phyloP scores from a whole-genome alignment of 2,113 vertebrate species.

The Neotoma lepida region DNA sequence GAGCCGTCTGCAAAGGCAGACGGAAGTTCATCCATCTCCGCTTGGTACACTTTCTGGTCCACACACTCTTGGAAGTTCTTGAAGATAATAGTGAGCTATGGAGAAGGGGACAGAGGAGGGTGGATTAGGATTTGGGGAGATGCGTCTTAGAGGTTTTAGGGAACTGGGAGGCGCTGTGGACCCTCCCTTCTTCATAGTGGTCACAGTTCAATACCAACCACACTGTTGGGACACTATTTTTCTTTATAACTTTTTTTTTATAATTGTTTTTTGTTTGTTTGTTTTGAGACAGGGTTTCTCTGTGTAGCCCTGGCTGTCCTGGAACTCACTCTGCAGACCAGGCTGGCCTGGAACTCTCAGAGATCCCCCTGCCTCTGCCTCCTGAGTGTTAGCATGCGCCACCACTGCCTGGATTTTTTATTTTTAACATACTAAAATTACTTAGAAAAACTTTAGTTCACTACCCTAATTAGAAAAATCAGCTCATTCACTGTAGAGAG shows the following conservation, averaged over 20 bases:
- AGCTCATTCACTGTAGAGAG: neutral
- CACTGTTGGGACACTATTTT: neutral
- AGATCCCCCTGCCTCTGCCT: neutral
- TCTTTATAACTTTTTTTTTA: neutral
- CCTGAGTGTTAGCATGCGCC: neutral
- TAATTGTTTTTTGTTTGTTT: neutral
- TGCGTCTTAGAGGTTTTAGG: neutral
- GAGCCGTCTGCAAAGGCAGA: constrained; percentile 95
- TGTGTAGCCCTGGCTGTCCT: neutral
- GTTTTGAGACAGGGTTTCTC: neutral
- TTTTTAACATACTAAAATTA: neutral
- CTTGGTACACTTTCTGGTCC: constrained; percentile 98
- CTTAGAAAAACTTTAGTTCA: neutral
- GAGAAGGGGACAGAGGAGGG: neutral
- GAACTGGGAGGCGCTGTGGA: rapidly evolving
- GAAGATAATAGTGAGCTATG: constrained; percentile 98
- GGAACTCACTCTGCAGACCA: neutral
- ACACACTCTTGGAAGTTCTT: constrained; percentile 98
- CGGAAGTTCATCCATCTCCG: constrained; percentile 95
- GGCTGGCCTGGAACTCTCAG: neutral
- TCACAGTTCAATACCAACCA: neutral
- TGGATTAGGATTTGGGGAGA: neutral
- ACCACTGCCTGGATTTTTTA: neutral
- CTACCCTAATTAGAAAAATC: neutral
- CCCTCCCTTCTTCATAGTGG: rapidly evolving